Base-by-base conservation (phyloP, 2,797 vertebrate genomes). In the Erethizon dorsatum region DNA sequence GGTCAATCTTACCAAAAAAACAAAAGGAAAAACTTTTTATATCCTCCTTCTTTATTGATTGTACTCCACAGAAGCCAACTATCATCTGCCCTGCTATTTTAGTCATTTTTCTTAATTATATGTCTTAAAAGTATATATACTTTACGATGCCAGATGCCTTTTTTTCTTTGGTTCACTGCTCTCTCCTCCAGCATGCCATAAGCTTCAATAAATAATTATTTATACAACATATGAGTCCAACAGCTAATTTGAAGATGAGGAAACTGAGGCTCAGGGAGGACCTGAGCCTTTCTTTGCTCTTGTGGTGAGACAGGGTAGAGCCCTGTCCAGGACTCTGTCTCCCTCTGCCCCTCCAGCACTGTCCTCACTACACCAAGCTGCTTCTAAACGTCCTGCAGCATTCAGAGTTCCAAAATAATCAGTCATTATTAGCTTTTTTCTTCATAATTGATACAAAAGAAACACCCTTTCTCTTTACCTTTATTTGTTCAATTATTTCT, bases 401-500 rank as follows among this genome's bases (percentile, higher is more conserved):
- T 85, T 86, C 56, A 94, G 24, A 93, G 83, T 59, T 71, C 61
- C 26, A 14, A 22, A 84, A 24, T 75, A 63, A 75, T 41, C 50
- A 80, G 79, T 79, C 10, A 65, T 47, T n/a, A n/a, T 56, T 2
- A 22, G 14, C 80, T 89, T 71, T 24, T 37, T 82, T 33, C 41
- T 50, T 22, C 41, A 75, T 24, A 94, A 69, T 57, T 73, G 6
- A 63, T 90, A 61, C 6, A 79, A 14, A 50, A 31, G 13, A 28
- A 77, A 17, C 3, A 3, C 13, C 13, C 26, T 77, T 77, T 45
- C 71, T 88, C 45, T 94, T 97, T 96, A 98, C 98, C 97, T 97
- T 54, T 96, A 98, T 89, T 63, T 84, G 3, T 67, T 97, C 63
- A 82, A 97, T 97, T 82, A 98, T 61, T 12, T 20, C 31, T 86